Evolutionary conservation across 1,140 invertebrate genomes (phyloP), one percentile per base, ranked within the genome.

Genomic region (Apis laboriosa): DNA sequence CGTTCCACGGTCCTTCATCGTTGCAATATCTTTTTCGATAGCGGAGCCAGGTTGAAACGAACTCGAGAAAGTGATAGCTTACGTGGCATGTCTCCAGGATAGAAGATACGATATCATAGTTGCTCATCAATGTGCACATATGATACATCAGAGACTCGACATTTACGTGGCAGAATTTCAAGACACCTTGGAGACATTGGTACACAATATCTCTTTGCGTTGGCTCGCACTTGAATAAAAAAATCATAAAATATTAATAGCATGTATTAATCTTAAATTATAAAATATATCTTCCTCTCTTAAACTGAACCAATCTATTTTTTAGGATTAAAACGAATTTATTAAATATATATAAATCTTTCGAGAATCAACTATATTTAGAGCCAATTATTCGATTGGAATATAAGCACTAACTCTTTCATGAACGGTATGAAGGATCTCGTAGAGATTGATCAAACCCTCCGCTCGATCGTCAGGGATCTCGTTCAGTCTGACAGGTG

Each of bases 41-140:
- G 21, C 66, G 56, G 0, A 90, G 77, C 86, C 82, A 86, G 4
- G 60, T 56, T 24, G 43, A 53, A 34, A 79, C 60, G 51, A 81
- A 89, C 12, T 89, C 53, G 28, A 81, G 58, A 83, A 87, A 81
- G 12, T 86, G 71, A 34, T 9, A 19, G 9, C 77, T 76, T n/a
- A 66, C 28, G 19, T 17, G 9, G 13, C 58, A 19, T 0, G 28
- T 72, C 2, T 34, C 58, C 13, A 79, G n/a, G 12, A 61, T 17
- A 0, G 13, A 11, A 4, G 55, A 21, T 12, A 88, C 64, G 9
- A 88, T 60, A 19, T 67, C 63, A 7, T 72, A 75, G 51, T 81
- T 88, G 60, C 87, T 89, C 72, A 82, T 80, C 19, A 55, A 0
- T 1, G 67, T 75, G 63, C 87, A 88, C 4, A 89, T 8, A 49